Conservation (phyloP, 2,888 invertebrate genomes). For the Cephus pygmeus region DNA sequence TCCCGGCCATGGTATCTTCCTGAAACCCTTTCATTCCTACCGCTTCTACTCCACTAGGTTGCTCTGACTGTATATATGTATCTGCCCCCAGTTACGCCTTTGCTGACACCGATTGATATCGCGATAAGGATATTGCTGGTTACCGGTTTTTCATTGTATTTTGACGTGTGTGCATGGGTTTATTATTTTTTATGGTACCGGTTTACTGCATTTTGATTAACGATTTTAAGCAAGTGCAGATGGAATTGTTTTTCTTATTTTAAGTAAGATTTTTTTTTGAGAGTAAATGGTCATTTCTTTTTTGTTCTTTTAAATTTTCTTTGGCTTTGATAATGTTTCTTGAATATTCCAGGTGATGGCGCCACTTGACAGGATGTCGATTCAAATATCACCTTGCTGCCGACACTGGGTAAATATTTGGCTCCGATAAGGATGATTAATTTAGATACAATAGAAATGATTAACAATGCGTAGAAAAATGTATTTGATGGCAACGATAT, state of each 20-base stretch:
- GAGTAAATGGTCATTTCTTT: not conserved
- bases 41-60: not conserved
- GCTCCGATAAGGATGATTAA: not conserved
- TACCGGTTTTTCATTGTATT: not conserved
- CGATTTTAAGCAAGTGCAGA: not conserved
- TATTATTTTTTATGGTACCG: not conserved
- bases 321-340: not conserved
- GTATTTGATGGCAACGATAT: not conserved
- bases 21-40: not conserved
- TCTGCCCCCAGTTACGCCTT: not conserved
- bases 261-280: not conserved
- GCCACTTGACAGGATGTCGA: not conserved
- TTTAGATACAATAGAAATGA: not conserved
- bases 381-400: not conserved
- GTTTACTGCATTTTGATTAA: not conserved
- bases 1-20: slow-evolving; percentile 19
- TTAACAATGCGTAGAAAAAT: not conserved
- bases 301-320: not conserved
- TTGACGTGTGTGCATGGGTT: not conserved
- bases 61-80: not conserved
- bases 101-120: not conserved
- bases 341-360: not conserved
- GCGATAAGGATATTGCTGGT: not conserved
- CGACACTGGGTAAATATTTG: not conserved
- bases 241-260: not conserved